A percentile compares a stretch with the other conserved stretches of the same genome.
These are phyloP conservation scores for Gibbula magus DNA, from an alignment of 2,888 invertebrate species.

Conservation along the genomic window DNA sequence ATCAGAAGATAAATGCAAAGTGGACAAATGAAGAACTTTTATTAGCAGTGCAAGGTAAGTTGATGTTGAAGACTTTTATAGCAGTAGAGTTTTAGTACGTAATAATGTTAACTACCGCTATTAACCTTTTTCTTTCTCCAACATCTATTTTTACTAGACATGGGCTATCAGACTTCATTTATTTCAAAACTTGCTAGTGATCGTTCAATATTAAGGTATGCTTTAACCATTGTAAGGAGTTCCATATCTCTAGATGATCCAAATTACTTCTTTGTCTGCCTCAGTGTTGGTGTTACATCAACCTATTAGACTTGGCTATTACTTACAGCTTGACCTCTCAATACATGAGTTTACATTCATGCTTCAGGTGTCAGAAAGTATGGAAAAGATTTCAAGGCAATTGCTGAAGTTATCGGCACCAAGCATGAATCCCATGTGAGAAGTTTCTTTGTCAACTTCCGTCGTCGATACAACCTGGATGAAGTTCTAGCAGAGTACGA, in stretches of 20 bases:
- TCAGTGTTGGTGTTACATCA: neutral
- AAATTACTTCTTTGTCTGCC: neutral
- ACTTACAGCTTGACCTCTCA: neutral
- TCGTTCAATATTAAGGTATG: no score
- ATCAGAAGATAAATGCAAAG: conserved; percentile 68
- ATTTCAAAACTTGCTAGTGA: no score
- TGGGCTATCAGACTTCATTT: no score
- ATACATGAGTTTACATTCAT: conserved; percentile 24
- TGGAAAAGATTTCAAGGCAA: conserved; percentile 91
- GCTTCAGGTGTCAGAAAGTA: conserved; percentile 79
- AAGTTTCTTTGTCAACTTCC: conserved; percentile 92
- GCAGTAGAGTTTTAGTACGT: neutral
- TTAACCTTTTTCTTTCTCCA: no score
- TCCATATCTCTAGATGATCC: neutral
- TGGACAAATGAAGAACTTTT: conserved; percentile 96
- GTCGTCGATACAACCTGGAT: conserved; percentile 91
- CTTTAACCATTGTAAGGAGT: neutral
- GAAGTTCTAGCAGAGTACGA: conserved; percentile 83
- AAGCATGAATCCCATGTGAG: conserved; percentile 95
- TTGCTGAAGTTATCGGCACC: conserved; percentile 94
- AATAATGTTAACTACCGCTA: no score
- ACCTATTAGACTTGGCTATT: neutral
- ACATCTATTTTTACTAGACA: no score
- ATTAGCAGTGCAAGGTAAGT: conserved; percentile 89
- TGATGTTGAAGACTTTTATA: neutral